Percentiles rank a stretch among this genome's conserved stretches.
These are phyloP conservation scores for Phengaris alcon DNA, from an alignment of 2,888 invertebrate genomes.

Conservation along the genomic window DNA sequence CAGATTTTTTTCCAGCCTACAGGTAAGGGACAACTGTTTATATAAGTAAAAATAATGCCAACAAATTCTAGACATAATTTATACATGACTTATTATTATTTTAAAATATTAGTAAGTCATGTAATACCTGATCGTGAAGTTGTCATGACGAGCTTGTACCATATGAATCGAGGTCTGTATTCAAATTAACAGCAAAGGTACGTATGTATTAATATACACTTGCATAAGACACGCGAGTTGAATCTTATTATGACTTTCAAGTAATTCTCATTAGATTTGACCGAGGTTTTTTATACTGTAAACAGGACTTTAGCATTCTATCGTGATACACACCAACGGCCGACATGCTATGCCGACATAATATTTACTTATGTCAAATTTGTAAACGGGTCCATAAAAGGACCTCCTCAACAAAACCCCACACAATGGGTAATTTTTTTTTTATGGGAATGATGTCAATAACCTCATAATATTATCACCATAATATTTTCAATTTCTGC, in stretches of 20 bases:
- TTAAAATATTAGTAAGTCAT: not conserved
- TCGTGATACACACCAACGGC: too few species aligned
- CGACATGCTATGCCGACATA: too few species aligned
- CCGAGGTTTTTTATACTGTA: not conserved
- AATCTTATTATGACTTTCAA: not conserved
- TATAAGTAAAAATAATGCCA: too few species aligned
- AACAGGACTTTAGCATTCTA: not conserved
- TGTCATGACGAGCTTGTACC: not conserved
- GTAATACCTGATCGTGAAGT: not conserved
- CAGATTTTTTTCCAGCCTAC: too few species aligned
- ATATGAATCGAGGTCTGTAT: not conserved
- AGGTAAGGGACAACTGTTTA: too few species aligned
- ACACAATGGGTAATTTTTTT: too few species aligned
- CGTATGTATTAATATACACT: not conserved
- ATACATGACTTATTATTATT: not conserved
- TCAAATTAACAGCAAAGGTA: not conserved
- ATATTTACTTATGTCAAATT: too few species aligned
- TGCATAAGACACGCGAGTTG: not conserved
- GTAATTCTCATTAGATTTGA: not conserved
- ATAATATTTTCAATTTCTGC: not conserved
- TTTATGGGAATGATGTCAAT: not conserved
- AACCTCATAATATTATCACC: not conserved
- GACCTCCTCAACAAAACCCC: too few species aligned
- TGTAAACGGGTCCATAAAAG: too few species aligned
- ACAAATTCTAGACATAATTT: not conserved